These are phyloP conservation scores for Hemithea aestivaria DNA, from an alignment of 2,888 invertebrate genomes.

Conservation along the genomic window DNA sequence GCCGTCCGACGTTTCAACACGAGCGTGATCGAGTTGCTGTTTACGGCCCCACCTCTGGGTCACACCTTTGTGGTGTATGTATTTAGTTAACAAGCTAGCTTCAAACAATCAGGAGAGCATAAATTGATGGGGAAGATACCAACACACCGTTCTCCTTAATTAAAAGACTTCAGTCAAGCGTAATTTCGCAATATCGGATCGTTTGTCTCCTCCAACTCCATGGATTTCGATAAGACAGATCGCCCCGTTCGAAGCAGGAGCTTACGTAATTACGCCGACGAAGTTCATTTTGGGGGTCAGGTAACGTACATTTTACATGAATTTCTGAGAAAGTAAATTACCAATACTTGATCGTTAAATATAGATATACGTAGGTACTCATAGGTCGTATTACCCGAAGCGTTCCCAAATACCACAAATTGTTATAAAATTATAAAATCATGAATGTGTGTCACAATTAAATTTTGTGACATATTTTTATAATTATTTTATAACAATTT, in stretches of 20 bases:
- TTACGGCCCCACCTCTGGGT: constrained; percentile 11
- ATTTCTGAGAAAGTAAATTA: too few relatives aligned
- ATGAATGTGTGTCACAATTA: too few relatives aligned
- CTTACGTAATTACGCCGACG: constrained; percentile 14
- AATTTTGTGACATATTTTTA: too few relatives aligned
- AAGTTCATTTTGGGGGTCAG: constrained; percentile 7
- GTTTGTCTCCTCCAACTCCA: constrained; percentile 51
- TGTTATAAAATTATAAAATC: too few relatives aligned
- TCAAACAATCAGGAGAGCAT: constrained; percentile 68
- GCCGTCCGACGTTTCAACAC: constrained; percentile 10
- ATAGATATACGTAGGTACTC: too few relatives aligned
- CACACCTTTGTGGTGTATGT: constrained; percentile 22
- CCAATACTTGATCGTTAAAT: too few relatives aligned
- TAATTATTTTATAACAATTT: too few relatives aligned
- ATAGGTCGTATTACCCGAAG: too few relatives aligned
- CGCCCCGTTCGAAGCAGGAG: constrained; percentile 14
- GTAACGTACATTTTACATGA: too few relatives aligned
- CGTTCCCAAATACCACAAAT: too few relatives aligned
- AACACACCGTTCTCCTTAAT: constrained; percentile 54
- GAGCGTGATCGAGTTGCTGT: constrained; percentile 6
- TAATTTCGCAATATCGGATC: constrained; percentile 64
- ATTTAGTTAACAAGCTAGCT: constrained; percentile 49
- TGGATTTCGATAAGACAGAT: constrained; percentile 35
- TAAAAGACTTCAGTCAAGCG: constrained; percentile 74
- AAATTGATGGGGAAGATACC: constrained; percentile 58